These are phyloP conservation scores for Contarinia nasturtii DNA, from an alignment of 1,140 invertebrate genomes.

Conservation along the genomic window DNA sequence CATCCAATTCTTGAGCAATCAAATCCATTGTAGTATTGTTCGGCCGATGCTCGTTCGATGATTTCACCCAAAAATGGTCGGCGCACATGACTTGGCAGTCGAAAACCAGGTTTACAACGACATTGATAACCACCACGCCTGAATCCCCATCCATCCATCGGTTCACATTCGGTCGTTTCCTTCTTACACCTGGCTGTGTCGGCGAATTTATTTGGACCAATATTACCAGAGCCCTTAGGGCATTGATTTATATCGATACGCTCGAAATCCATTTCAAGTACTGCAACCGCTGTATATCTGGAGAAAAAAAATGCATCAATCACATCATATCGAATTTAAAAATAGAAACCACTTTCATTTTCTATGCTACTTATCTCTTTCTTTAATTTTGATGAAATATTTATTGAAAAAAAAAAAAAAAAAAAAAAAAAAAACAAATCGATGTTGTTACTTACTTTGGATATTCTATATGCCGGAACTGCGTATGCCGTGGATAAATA, in stretches of 20 bases:
- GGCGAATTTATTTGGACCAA: slow-evolving; percentile 71
- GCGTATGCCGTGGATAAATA: slow-evolving; percentile 85
- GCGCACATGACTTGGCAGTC: slow-evolving; percentile 69
- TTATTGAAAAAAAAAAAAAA: no score
- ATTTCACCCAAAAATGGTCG: slow-evolving; percentile 85
- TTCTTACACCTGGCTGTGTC: slow-evolving; percentile 82
- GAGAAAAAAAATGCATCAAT: slow-evolving; percentile 6
- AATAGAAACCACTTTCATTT: no score
- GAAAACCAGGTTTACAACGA: slow-evolving; percentile 72
- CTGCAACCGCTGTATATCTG: slow-evolving; percentile 80
- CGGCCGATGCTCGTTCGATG: slow-evolving; percentile 74
- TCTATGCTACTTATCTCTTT: no score
- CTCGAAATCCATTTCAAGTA: slow-evolving; percentile 93
- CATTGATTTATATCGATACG: slow-evolving; percentile 97
- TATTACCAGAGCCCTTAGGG: slow-evolving; percentile 73
- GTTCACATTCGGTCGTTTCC: slow-evolving; percentile 93
- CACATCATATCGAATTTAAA: not conserved
- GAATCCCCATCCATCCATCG: slow-evolving; percentile 88
- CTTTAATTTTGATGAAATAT: no score
- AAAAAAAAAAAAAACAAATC: not conserved
- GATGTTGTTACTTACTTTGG: slow-evolving; percentile 50
- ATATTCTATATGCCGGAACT: slow-evolving; percentile 87
- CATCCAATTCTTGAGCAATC: slow-evolving; percentile 83
- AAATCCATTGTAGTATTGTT: slow-evolving; percentile 84
- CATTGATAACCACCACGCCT: slow-evolving; percentile 91